Base-by-base conservation (phyloP, 2,888 invertebrate species). In the Rhingia rostrata region DNA sequence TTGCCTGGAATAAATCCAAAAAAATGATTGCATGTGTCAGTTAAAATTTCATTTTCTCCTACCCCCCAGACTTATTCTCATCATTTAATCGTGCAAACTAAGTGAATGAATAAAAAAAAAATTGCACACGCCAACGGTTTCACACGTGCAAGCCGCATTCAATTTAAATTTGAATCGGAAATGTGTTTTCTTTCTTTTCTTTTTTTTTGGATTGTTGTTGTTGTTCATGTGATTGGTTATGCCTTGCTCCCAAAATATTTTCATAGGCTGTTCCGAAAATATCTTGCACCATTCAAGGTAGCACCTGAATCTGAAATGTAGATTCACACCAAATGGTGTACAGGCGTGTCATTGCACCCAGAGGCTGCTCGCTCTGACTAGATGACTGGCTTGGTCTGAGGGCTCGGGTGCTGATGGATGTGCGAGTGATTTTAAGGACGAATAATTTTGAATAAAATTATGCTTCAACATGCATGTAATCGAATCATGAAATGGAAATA, bases 401-500 rank as follows among this genome's bases (percentile, higher is more conserved):
- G 14, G 3, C 30, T 30, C 49, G 9, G 39, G 30, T 30, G 6
- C 33, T 6, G 14, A 4, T 22, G 6, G n/a, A 9, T 64, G 37
- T 43, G 54, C 0, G 10, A 53, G 63, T 74, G 54, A 74, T 73
- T 73, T 79, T 73, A 66, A 74, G 61, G 74, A 56, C 74, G 75
- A 64, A 70, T 82, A 70, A 77, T 82, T 77, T 82, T 77, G 70
- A 77, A 82, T 77, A 47, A 51, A 77, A 64, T 82, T 70, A 69
- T 53, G 81, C 81, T 77, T 54, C 64, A 45, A 66, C 70, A 77
- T 82, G 69, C 81, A 81, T 81, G 80, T 81, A 69, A 75, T 81
- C 80, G 63, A 81, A 81, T 81, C 74, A 69, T 49, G 30, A 49
- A 63, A 75, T 81, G 74, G 53, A 81, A 61, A 81, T 67, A 72